Conservation (phyloP, 2,888 invertebrate species). For the Watsonalla cultraria region DNA sequence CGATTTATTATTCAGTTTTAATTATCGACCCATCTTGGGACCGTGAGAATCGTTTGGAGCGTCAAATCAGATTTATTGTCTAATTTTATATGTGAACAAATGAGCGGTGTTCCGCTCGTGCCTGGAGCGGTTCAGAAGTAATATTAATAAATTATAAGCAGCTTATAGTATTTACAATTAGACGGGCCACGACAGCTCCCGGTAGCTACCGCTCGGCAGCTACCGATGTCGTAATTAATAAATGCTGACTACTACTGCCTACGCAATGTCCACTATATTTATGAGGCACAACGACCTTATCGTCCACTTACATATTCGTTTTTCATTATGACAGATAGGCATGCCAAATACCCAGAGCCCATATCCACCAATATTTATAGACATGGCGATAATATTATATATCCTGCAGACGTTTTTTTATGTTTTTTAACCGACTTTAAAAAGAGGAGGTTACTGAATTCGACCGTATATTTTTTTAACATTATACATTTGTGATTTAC, state of each 20-base stretch:
- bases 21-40: slow-evolving; percentile 56
- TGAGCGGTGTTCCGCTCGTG: slow-evolving; percentile 49
- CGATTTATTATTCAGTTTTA: slow-evolving; percentile 57
- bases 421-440: too few species aligned
- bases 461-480: too few species aligned
- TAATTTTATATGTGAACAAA: slow-evolving; percentile 73
- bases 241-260: slow-evolving; percentile 22
- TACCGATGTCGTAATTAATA: slow-evolving; percentile 64
- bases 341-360: too few species aligned
- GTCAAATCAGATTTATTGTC: slow-evolving; percentile 69
- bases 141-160: slow-evolving; percentile 74
- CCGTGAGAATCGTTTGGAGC: slow-evolving; percentile 66
- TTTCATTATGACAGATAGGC: too few species aligned
- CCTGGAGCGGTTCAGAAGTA: slow-evolving; percentile 61
- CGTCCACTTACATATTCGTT: too few species aligned
- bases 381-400: too few species aligned
- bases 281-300: neutral
- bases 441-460: too few species aligned
- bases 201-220: slow-evolving; percentile 59
- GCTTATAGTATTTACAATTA: slow-evolving; percentile 76
- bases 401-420: too few species aligned
- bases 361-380: too few species aligned
- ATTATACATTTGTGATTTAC: neutral
- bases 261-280: slow-evolving; percentile 1
- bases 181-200: slow-evolving; percentile 70